Base-by-base conservation (phyloP, 1,140 invertebrate genomes). In the Phocides pigmalion region DNA sequence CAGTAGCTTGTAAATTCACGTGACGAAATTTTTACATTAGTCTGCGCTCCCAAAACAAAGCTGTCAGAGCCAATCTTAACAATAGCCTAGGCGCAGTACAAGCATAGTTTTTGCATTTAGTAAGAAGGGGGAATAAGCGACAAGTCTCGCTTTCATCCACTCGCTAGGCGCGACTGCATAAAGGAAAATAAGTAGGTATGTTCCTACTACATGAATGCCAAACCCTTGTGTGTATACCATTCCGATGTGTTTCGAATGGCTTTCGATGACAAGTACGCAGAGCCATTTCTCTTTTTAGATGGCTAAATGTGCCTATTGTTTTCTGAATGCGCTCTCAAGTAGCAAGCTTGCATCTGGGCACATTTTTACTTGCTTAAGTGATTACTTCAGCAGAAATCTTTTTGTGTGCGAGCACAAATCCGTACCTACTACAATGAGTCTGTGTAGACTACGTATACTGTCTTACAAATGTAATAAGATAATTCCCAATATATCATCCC, bases 261-360 rank as follows among this genome's bases (percentile, higher is more conserved):
- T 86, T 88, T 89, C 87, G 85, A 91, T 89, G 86, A 91, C 85
- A 82, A 87, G 82, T 89, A 79, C 82, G 70, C 79, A 54, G 68
- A 84, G 79, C 77, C 74, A 80, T 84, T 85, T 83, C 79, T 77
- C 79, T 81, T 88, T 87, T 88, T 87, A 87, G 82, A 76, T 74
- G 69, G 76, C 82, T 84, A 84, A 89, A 87, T 89, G 84, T 71
- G 73, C 70, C 83, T 76, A 86, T 90, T 90, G 85, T 90, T 90
- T 81, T 74, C 65, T 54, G 63, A 76, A 64, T 70, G 70, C 70
- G 70, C 78, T 74, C 66, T 82, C 72, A 69, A 85, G 75, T 77
- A 70, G 66, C 63, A 75, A 65, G 44, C 69, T 79, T 62, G 64
- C 76, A 74, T 77, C 63, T 79, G 67, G 62, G 58, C 51, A 39